These are phyloP conservation scores for Ophion obscuratus DNA, from an alignment of 2,888 invertebrate species.

Conservation along the genomic window DNA sequence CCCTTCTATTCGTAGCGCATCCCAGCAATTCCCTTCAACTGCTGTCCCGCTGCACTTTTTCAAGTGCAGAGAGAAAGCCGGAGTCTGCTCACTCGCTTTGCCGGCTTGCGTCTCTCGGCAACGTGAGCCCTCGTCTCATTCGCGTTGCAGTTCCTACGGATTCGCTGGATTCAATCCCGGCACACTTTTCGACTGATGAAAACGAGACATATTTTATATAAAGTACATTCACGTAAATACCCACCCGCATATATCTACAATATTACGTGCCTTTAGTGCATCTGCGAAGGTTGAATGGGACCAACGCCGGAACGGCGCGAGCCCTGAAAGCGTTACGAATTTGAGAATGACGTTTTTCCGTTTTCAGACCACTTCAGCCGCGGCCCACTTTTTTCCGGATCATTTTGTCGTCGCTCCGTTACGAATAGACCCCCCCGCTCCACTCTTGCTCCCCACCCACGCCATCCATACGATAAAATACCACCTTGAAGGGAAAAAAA, in stretches of 20 bases:
- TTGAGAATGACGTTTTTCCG: conserved; percentile 8
- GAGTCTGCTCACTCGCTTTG: conserved; percentile 46
- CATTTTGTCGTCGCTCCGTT: neutral
- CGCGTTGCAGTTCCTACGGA: conserved; percentile 10
- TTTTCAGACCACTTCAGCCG: conserved; percentile 8
- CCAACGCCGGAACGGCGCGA: neutral
- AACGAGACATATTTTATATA: neutral
- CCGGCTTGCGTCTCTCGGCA: conserved; percentile 36
- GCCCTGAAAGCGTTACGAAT: conserved; percentile 21
- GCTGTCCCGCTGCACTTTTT: conserved; percentile 59
- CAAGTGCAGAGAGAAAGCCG: conserved; percentile 29
- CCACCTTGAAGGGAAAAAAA: neutral
- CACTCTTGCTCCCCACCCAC: too few relatives aligned
- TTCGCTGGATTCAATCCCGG: conserved; percentile 14
- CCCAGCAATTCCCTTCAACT: conserved; percentile 48
- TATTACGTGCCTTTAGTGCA: too few relatives aligned
- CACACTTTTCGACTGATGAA: conserved; percentile 15
- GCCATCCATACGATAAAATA: conserved; percentile 1
- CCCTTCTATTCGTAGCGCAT: conserved; percentile 43
- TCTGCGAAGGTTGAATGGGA: neutral
- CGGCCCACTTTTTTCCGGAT: conserved; percentile 3
- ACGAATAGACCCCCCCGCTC: neutral
- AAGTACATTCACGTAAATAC: neutral
- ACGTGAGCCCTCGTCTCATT: neutral
- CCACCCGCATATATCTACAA: neutral